A percentile compares a stretch with the other conserved stretches of the same genome.
Evolutionary conservation across 2,113 vertebrate genomes (phyloP).

Genomic region (Semicossyphus pulcher): DNA sequence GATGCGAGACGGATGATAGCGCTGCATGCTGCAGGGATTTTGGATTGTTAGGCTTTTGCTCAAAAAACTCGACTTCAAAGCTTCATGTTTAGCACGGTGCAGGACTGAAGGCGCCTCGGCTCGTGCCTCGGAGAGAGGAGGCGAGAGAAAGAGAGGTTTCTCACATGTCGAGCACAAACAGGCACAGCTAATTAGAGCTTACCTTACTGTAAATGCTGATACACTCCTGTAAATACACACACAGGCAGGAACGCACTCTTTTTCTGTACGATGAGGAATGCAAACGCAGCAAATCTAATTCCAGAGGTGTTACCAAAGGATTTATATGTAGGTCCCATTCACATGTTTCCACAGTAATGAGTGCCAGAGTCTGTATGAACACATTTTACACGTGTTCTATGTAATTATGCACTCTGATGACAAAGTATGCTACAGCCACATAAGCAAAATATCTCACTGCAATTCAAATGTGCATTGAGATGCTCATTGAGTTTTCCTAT

Average conservation of each 20-base stretch:
- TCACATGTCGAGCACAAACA: constrained; percentile 31
- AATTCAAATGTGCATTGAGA: background rate
- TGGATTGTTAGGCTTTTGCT: constrained; percentile 11
- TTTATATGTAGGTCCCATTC: background rate
- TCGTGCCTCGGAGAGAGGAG: constrained; percentile 11
- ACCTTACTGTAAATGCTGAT: background rate
- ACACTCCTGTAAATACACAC: background rate
- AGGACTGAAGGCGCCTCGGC: background rate
- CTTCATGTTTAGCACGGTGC: background rate
- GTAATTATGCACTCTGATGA: background rate
- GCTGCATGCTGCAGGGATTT: background rate
- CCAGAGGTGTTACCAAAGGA: constrained; percentile 8
- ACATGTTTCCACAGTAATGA: background rate
- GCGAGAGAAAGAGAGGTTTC: background rate
- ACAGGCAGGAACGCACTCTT: background rate
- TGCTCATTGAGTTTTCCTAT: background rate
- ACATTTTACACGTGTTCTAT: background rate
- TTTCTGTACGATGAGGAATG: background rate
- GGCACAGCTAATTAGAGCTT: constrained; percentile 45
- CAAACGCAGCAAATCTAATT: constrained; percentile 29
- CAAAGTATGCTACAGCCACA: background rate
- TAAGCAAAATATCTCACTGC: background rate
- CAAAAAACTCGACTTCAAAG: constrained; percentile 46
- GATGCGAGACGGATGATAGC: background rate
- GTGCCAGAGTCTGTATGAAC: background rate